Base-by-base conservation (phyloP, 2,113 vertebrate genomes). In the Zonotrichia leucophrys region DNA sequence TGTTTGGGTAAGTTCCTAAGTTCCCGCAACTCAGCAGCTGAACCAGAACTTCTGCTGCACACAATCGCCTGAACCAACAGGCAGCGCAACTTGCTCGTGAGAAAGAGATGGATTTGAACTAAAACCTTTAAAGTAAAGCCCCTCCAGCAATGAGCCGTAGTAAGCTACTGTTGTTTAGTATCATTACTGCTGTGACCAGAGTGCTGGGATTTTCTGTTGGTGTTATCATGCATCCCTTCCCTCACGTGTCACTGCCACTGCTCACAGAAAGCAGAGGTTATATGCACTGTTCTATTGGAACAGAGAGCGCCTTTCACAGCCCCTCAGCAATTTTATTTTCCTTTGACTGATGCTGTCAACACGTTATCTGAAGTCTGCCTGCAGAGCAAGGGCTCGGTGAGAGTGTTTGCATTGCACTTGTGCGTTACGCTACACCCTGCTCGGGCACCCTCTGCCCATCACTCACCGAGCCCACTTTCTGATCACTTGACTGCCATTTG, bases 321-420 rank as follows among this genome's bases (percentile, higher is more conserved):
- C 52, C 66, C 69, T 79, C 2, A 0, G 88, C 76, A 72, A 67
- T 93, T 93, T 92, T 89, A 95, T 94, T 97, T 95, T 85, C 66
- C 94, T 95, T 90, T 94, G 93, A 97, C 95, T 92, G 96, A 84
- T 92, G 90, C 93, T 97, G 95, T 96, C 95, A 95, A 7, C 93
- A 87, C 76, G 0, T 81, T 97, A 95, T 96, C 94, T 94, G 90
- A 87, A 96, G 90, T 33, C 90, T 75, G 87, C 79, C 85, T 94
- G 14, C 0, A 88, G 88, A 12, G 20, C 88, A 90, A 96, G 93
- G 83, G 92, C 94, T 89, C 1, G 1, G 77, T 47, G 83, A 96
- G 92, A 89, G 89, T 91, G 94, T 96, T 96, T 97, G 92, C 77
- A 91, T 82, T 97, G 92, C 96, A 94, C 95, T 95, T 96, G 95